Evolutionary conservation across 2,113 vertebrate species (phyloP), one percentile per base, ranked within the genome.

Genomic region (Mormyrus iriodes): DNA sequence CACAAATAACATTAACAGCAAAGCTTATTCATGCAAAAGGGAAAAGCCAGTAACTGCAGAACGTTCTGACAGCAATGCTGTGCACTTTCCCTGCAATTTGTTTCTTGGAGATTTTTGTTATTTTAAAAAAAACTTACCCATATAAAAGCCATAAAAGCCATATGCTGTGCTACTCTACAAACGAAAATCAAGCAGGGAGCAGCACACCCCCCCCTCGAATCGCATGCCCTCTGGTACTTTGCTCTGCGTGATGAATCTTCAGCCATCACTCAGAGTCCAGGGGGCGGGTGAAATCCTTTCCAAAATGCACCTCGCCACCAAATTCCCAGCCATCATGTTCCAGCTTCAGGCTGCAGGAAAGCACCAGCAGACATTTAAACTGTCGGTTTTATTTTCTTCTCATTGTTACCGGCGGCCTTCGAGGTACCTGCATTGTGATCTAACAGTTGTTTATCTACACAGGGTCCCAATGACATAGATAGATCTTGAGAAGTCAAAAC

Each of bases 231-330:
- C 3, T 85, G 24, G 48, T 15, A 27, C n/a, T 85, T 85, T 85
- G 44, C 48, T 13, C 84, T 51, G 84, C 13, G 49, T 51, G 84
- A 27, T 27, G 84, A 52, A 85, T 51, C 84, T 48, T 6, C 46
- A 48, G 84, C 84, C 31, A 52, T 85, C 84, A 31, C 84, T 85
- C 84, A 52, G 84, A 85, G 84, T 85, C 83, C 44, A 48, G 46
- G 84, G 73, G 84, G 84, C n/a, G 5, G 9, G 1, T 48, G 84
- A n/a, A 85, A 85, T n/a, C 48, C 84, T 85, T 48, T 4, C n/a
- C 24, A 85, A 35, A 51, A 3, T 48, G 24, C 84, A 1, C 12
- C 83, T 21, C 24, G 19, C 24, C 24, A 46, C 84, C 46, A 48
- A 12, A n/a, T 13, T 49, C 44, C 48, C 48, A 52, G 84, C 48